These are phyloP conservation scores for Ciconia maguari DNA, from an alignment of 2,113 vertebrate species.

Conservation along the genomic window DNA sequence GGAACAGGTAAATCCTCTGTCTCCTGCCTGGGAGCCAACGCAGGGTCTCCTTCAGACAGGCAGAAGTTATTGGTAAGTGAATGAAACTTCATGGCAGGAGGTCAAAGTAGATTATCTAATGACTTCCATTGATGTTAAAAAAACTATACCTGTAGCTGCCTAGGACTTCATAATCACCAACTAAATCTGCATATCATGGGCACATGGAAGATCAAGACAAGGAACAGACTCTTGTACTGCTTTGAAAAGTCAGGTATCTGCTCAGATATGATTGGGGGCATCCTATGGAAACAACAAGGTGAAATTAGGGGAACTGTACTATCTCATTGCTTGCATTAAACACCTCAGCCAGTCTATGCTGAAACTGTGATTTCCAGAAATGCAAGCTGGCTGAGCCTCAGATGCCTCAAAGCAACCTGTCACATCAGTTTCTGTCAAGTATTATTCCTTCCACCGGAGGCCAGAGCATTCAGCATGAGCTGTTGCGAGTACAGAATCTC, in stretches of 20 bases:
- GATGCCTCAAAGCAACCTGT: background rate
- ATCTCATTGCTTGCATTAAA: background rate
- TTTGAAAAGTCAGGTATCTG: background rate
- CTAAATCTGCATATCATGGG: background rate
- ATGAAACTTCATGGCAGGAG: background rate
- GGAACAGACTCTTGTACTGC: background rate
- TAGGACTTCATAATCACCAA: background rate
- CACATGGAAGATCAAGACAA: background rate
- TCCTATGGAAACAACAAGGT: background rate
- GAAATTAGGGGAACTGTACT: background rate
- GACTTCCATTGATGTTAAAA: background rate
- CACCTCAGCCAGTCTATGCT: background rate
- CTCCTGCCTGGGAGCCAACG: background rate
- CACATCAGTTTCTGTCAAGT: background rate
- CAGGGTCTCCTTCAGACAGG: background rate
- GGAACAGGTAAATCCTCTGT: background rate
- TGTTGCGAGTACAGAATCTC: background rate
- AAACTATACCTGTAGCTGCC: background rate
- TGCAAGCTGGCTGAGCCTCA: background rate
- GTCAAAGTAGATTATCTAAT: background rate
- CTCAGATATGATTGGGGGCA: fast-evolving
- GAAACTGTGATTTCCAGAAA: background rate
- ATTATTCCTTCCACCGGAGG: background rate
- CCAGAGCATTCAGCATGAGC: fast-evolving
- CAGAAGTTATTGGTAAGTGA: background rate